Evolutionary conservation across 1,140 invertebrate genomes (phyloP), one percentile per base, ranked within the genome.

Genomic region (Periplaneta americana): DNA sequence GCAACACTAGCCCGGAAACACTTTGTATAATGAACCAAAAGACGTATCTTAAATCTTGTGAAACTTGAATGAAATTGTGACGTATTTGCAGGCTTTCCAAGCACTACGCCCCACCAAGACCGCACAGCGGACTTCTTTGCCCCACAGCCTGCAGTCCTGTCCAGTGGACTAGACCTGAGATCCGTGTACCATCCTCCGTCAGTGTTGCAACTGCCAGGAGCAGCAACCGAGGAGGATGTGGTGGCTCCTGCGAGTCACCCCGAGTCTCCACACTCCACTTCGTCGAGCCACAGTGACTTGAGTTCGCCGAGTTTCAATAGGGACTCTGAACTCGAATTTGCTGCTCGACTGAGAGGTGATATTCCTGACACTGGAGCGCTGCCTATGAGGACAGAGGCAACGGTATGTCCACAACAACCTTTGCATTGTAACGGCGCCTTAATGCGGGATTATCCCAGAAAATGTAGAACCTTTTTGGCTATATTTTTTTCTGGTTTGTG

Each of bases 81-180:
- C 57, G n/a, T 28, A 8, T 6, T 79, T 57, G 36, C 35, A 80
- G 80, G 80, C 31, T 75, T 80, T 32, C 80, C 33, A 37, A 31
- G 75, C 28, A 34, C 74, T 28, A 66, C 75, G 15, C 48, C 79
- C 48, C 74, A 81, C 33, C 76, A 28, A 76, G 78, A 82, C 22
- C 33, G 57, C 17, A 75, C 33, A 28, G 34, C 77, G 18, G 57
- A 32, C 34, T 74, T 35, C 4, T 34, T 79, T 34, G 22, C 35
- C 33, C 78, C 81, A 6, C 37, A 77, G 85, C 84, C 88, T 76
- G 89, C 92, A 83, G 93, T 92, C 2, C 90, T 96, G 84, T 93
- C 93, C 10, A 92, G 94, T 33, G 94, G 94, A 34, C 90, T 98
- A 80, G 97, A 98, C 87, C 94, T 92, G 31, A 94, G 92, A 83